Base-by-base conservation (phyloP, 2,113 vertebrate genomes). In the Irena cyanogastra region DNA sequence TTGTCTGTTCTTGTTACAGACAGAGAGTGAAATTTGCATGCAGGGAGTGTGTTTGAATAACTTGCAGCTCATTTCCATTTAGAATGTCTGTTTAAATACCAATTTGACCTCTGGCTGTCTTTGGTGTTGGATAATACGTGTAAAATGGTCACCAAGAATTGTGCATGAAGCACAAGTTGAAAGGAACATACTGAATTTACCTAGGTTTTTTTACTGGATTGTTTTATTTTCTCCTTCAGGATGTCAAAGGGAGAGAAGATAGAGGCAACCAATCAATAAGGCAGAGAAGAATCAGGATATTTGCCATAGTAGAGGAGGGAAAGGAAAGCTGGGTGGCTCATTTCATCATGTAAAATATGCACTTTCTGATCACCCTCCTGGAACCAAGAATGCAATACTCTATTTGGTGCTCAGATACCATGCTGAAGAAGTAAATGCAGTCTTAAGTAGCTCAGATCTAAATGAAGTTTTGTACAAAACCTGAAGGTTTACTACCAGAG, bases 51-150 rank as follows among this genome's bases (percentile, higher is more conserved):
- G 61, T 93, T 93, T 95, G 96, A 97, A 94, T 6, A 56, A 95
- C 91, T 86, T 94, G 86, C 70, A 94, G 35, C 90, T 97, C 95
- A 97, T 97, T 98, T 98, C 93, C 96, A 97, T 98, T 98, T 97
- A 97, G 95, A 98, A 97, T 92, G 95, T 96, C 94, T 97, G 79
- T 97, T 98, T 96, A 98, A 98, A 97, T 88, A 95, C 81, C 89
- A 87, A 92, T 94, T 97, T 98, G 96, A 97, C 97, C 95, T 96
- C 94, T 97, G 79, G 59, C 65, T 95, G 61, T 93, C 87, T 95
- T 95, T 87, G 64, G 42, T 53, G 45, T 65, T 89, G 64, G 82
- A 63, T 90, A 97, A 94, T 95, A 59, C 78, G 92, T 83, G 66
- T 89, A 94, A 97, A 98, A 97, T 61, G 72, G 66, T 91, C 91